Evolutionary conservation across 2,113 vertebrate genomes (phyloP).

Genomic region (Eclectus roratus): DNA sequence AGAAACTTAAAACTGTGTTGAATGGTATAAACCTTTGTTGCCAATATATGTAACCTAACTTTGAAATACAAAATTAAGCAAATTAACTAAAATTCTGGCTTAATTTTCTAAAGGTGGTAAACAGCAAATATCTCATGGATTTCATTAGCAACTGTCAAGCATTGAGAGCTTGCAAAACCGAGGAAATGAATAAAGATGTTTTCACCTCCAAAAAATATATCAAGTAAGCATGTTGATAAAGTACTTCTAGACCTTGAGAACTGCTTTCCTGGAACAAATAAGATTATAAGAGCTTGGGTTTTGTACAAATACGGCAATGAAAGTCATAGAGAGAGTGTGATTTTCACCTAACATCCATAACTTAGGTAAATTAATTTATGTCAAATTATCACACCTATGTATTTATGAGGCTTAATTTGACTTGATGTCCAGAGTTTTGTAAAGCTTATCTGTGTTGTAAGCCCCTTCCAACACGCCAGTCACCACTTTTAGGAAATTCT

Average conservation of each 20-base stretch:
- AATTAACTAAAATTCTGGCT: background rate
- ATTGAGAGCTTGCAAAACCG: background rate
- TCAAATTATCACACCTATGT: background rate
- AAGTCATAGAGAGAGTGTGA: background rate
- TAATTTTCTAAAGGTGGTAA: background rate
- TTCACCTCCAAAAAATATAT: slow-evolving; percentile 1
- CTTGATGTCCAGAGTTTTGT: background rate
- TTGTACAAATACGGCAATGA: background rate
- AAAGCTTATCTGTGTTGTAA: background rate
- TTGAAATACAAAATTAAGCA: background rate
- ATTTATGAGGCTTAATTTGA: background rate
- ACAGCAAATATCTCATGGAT: background rate
- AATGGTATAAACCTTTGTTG: background rate
- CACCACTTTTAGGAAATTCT: background rate
- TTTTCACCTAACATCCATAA: background rate
- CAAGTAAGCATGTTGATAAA: background rate
- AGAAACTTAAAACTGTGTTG: background rate
- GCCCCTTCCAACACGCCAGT: background rate
- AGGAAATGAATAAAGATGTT: background rate
- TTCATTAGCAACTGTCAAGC: background rate
- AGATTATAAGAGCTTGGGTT: background rate
- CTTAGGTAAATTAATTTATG: background rate
- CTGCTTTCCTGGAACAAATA: background rate
- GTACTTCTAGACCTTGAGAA: background rate
- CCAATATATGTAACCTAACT: background rate